Evolutionary conservation across 1,140 invertebrate genomes (phyloP).

Genomic region (Aphaenogaster ashmeadi): DNA sequence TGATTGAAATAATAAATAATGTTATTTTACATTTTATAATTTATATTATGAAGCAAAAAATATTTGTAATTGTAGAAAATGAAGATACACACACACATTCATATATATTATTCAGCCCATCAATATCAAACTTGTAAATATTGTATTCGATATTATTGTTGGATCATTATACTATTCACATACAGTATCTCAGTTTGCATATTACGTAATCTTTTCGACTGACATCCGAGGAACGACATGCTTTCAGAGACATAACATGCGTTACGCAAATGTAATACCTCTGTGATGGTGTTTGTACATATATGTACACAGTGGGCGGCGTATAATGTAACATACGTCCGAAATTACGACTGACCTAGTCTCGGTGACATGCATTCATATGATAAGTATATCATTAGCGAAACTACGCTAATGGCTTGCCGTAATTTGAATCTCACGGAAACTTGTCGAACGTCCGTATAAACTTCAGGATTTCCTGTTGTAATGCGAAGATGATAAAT

Average conservation of each 20-base stretch:
- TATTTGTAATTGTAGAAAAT: not conserved
- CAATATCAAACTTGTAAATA: not conserved
- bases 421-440: slow-evolving; percentile 62
- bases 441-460: slow-evolving; percentile 60
- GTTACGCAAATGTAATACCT: slow-evolving; percentile 71
- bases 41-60: not conserved
- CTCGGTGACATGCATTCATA: slow-evolving; percentile 73
- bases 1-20: slow-evolving; percentile 11
- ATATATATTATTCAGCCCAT: not conserved
- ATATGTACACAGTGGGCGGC: not conserved
- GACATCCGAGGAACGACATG: slow-evolving; percentile 26
- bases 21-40: not conserved
- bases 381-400: slow-evolving; percentile 72
- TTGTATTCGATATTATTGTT: not conserved
- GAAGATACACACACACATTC: not conserved
- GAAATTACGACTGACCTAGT: slow-evolving; percentile 70
- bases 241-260: slow-evolving; percentile 46
- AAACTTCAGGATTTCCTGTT: slow-evolving; percentile 55
- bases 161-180: not conserved
- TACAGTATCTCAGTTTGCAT: not conserved
- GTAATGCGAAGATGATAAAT: slow-evolving; percentile 46
- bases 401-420: slow-evolving; percentile 61
- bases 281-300: slow-evolving; percentile 40
- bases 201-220: slow-evolving; percentile 25
- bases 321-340: slow-evolving; percentile 57